Percentiles rank a stretch among this genome's conserved stretches.
Conservation (phyloP, 2,888 invertebrate genomes). For the Stenoptilia bipunctidactyla region DNA sequence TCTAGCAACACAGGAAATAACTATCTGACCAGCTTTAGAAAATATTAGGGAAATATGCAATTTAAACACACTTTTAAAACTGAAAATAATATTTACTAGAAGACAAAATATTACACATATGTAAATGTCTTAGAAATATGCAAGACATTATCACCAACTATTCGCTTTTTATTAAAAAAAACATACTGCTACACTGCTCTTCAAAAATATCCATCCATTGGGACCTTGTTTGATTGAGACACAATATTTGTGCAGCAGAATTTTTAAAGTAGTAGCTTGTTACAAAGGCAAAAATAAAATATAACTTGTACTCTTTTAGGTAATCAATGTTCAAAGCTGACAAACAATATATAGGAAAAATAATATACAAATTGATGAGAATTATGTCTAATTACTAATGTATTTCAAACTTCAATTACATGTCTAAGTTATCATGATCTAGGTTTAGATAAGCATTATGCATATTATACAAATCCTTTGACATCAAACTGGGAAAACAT, state of each 20-base stretch:
- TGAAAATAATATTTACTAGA: slow-evolving; percentile 68
- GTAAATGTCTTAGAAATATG: slow-evolving; percentile 38
- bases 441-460: too few species aligned
- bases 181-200: slow-evolving; percentile 38
- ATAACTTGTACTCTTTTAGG: slow-evolving; percentile 6
- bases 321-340: slow-evolving; percentile 1
- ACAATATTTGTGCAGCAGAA: slow-evolving; percentile 31
- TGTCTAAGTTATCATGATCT: too few species aligned
- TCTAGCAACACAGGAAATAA: too few species aligned
- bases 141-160: slow-evolving; percentile 36
- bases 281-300: background rate
- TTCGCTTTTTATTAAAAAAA: slow-evolving; percentile 37
- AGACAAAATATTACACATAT: slow-evolving; percentile 59
- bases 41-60: too few species aligned
- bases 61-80: slow-evolving; percentile 29
- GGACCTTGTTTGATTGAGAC: slow-evolving; percentile 21
- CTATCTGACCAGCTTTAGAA: too few species aligned
- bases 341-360: background rate
- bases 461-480: too few species aligned
- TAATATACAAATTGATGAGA: too few species aligned
- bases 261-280: background rate
- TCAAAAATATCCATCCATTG: slow-evolving; percentile 34
- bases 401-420: too few species aligned
- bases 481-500: too few species aligned
- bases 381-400: too few species aligned